Base-by-base conservation (phyloP, 1,140 invertebrate genomes). In the Paracyclopina nana region DNA sequence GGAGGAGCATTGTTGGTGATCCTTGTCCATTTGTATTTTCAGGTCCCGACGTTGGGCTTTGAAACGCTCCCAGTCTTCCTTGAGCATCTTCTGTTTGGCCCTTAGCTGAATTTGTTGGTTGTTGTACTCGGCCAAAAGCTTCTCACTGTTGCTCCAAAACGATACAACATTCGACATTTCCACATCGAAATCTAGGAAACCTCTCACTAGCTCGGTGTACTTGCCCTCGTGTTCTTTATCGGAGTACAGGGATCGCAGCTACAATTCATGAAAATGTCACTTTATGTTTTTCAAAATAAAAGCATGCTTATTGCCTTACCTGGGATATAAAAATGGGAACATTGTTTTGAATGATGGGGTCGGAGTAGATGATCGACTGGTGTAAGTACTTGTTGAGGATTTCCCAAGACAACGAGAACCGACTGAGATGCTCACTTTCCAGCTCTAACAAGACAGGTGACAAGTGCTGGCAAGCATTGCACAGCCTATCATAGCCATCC, bases 341-440 rank as follows among this genome's bases (percentile, higher is more conserved):
- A 61, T 70, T 70, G 54, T 72, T 71, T 57, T 75, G 70, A 43
- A 77, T 67, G 41, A 70, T 61, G 38, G 72, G 69, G 59, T 78
- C 73, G 29, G 68, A 68, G 57, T 74, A 75, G 24, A 74, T 69
- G 58, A 72, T 70, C 50, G 66, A 69, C 52, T 75, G 72, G 60
- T 74, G 75, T 6, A 76, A 61, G 57, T 72, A 70, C 58, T 74
- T 74, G 59, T 75, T 75, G 48, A 75, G 68, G 53, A 70, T 62
- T 51, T 73, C 69, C 74, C 75, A 77, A 0, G 72, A 71, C 6
- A 76, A 63, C 55, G 71, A 69, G 52, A 75, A 72, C 54, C 68
- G 67, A 44, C 64, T 66, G 28, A 76, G 59, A 59, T 73, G 69
- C 41, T 70, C 65, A 46, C 65, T 68, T 58, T 72, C 67, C 48